These are phyloP conservation scores for Austrolebias charrua DNA, from an alignment of 2,797 vertebrate species.

Conservation along the genomic window DNA sequence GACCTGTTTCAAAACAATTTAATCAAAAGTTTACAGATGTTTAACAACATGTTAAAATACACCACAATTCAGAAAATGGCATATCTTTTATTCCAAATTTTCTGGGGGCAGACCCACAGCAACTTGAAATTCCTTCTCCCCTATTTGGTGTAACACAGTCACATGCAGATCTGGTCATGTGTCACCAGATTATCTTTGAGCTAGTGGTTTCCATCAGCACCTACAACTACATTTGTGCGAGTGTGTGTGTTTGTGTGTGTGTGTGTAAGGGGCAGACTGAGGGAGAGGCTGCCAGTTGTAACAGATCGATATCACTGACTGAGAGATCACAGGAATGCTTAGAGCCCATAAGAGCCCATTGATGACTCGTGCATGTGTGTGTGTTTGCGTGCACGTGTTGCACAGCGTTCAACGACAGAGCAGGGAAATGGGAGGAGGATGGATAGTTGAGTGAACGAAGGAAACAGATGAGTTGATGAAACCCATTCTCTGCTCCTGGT, in stretches of 20 bases:
- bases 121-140: too few relatives aligned
- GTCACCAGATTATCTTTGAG: slow-evolving; percentile 34
- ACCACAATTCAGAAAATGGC: too few relatives aligned
- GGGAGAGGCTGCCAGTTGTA: slow-evolving; percentile 46
- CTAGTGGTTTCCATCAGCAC: slow-evolving; percentile 34
- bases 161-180: neutral
- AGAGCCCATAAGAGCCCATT: slow-evolving; percentile 66
- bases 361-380: slow-evolving; percentile 39
- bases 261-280: neutral
- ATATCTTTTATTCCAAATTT: too few relatives aligned
- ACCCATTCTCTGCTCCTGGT: slow-evolving; percentile 44
- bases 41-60: too few relatives aligned
- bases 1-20: too few relatives aligned
- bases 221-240: slow-evolving; percentile 21
- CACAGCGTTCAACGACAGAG: slow-evolving; percentile 31
- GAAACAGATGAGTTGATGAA: slow-evolving; percentile 57
- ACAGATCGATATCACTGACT: slow-evolving; percentile 70
- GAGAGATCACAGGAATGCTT: slow-evolving; percentile 70
- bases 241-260: slow-evolving; percentile 8
- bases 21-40: too few relatives aligned
- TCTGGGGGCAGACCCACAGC: too few relatives aligned
- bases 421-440: slow-evolving; percentile 39
- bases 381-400: slow-evolving; percentile 12
- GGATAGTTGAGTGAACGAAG: slow-evolving; percentile 52
- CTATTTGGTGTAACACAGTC: too few relatives aligned